phyloP scores from a whole-genome alignment of 2,113 vertebrate species.

The Nibea coibor region DNA sequence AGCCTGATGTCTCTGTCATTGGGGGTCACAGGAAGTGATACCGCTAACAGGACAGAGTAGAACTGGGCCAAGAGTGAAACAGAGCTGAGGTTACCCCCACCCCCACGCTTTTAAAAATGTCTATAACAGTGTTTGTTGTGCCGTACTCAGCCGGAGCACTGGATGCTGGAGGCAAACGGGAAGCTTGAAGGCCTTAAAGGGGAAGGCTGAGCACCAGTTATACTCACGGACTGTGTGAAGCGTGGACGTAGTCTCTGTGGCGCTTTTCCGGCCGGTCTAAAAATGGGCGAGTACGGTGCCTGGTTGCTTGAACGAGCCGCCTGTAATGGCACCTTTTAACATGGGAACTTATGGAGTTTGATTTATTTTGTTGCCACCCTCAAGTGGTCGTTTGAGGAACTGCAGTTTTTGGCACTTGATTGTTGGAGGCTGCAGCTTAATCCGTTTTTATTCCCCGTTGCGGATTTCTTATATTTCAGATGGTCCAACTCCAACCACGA shows the following conservation, averaged over 20 bases:
- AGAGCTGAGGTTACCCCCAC: conserved; percentile 8
- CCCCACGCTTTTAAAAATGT: conserved; percentile 27
- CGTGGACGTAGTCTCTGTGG: too few relatives aligned
- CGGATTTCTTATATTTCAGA: background rate
- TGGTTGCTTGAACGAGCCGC: too few relatives aligned
- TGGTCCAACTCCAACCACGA: conserved; percentile 15
- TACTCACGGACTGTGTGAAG: background rate
- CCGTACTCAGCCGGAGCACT: background rate
- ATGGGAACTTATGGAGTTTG: too few relatives aligned
- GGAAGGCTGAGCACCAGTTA: conserved; percentile 22
- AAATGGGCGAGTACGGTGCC: too few relatives aligned
- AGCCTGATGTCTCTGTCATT: background rate
- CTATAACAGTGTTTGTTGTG: conserved; percentile 6
- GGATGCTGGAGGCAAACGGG: conserved; percentile 27
- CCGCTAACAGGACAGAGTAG: background rate
- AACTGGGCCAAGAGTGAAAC: conserved; percentile 29
- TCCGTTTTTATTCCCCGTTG: background rate
- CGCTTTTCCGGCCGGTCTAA: too few relatives aligned
- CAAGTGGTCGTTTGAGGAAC: too few relatives aligned
- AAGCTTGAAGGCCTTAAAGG: conserved; percentile 34
- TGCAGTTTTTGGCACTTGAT: too few relatives aligned
- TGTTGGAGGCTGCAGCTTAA: background rate
- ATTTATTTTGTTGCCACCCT: too few relatives aligned
- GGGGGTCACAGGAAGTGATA: conserved; percentile 39
- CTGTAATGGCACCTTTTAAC: too few relatives aligned